A percentile compares a stretch with the other conserved stretches of the same genome.
phyloP scores from a whole-genome alignment of 2,888 invertebrate species.

The Aporophyla nigra region DNA sequence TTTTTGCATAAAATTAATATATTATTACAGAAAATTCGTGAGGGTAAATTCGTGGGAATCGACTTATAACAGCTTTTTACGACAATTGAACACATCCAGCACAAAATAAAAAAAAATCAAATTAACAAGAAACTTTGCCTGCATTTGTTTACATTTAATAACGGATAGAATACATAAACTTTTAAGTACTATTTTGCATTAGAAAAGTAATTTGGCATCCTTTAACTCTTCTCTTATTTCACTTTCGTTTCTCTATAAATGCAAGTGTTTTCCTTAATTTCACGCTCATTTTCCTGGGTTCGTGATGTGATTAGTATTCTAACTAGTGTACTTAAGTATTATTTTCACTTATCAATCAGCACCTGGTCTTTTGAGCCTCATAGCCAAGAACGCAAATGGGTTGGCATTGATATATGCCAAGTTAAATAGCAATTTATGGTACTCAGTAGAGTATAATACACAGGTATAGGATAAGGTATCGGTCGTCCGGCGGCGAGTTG shows the following conservation, averaged over 20 bases:
- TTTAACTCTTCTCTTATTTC: background rate
- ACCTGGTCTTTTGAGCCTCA: background rate
- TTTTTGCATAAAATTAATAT: too few relatives aligned
- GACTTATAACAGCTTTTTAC: too few relatives aligned
- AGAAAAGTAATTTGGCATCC: slow-evolving; percentile 15
- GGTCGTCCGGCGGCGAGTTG: too few relatives aligned
- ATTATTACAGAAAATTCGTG: too few relatives aligned
- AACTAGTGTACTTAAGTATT: background rate
- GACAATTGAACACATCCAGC: too few relatives aligned
- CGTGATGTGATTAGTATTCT: background rate
- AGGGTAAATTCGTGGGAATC: too few relatives aligned
- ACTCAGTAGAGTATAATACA: too few relatives aligned
- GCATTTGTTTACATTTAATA: background rate
- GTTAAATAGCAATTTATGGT: background rate
- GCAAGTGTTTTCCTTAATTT: slow-evolving; percentile 14
- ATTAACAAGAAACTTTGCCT: background rate
- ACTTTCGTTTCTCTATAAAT: slow-evolving; percentile 8
- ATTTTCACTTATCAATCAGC: slow-evolving; percentile 1
- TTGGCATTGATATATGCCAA: slow-evolving; percentile 16
- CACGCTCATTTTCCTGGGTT: background rate
- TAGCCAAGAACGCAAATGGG: slow-evolving; percentile 13
- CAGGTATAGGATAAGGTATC: too few relatives aligned
- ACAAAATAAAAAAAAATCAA: background rate
- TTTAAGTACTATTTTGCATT: background rate
- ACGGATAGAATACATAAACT: background rate